Evolutionary conservation across 2,113 vertebrate species (phyloP).

Genomic region (Oryzias melastigma): DNA sequence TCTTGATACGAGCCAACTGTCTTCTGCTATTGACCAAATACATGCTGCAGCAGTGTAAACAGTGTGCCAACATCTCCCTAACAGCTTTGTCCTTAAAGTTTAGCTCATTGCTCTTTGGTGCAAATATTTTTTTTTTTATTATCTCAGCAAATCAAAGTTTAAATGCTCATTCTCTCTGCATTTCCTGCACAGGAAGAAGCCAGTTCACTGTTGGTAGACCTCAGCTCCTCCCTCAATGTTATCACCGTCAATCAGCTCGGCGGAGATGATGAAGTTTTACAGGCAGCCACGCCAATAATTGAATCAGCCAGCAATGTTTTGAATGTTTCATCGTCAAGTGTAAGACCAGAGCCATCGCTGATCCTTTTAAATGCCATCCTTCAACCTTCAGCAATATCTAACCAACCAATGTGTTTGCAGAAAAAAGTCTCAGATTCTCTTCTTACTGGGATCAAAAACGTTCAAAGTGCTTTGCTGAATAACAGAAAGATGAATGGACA

Average conservation of each 20-base stretch:
- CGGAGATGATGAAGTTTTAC: constrained; percentile 56
- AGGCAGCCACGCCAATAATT: constrained; percentile 78
- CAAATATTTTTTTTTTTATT: too few relatives aligned
- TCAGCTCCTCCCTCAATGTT: constrained; percentile 80
- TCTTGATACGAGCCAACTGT: not conserved
- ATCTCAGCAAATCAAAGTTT: too few relatives aligned
- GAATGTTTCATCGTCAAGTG: constrained; percentile 71
- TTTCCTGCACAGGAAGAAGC: constrained; percentile 78
- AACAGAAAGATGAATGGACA: constrained; percentile 74
- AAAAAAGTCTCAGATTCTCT: constrained; percentile 72
- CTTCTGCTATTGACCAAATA: not conserved
- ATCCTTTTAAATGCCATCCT: not conserved
- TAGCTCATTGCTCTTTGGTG: too few relatives aligned
- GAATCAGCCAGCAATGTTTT: constrained; percentile 85
- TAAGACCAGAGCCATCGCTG: constrained; percentile 35
- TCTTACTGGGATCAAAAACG: constrained; percentile 76
- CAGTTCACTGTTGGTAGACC: constrained; percentile 73
- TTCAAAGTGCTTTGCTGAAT: constrained; percentile 84
- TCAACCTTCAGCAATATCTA: not conserved
- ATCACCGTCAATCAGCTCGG: constrained; percentile 59
- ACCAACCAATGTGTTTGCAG: constrained; percentile 41
- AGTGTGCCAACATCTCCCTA: not conserved
- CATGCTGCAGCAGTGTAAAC: not conserved
- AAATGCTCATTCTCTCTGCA: not conserved
- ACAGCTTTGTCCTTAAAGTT: not conserved